phyloP scores from a whole-genome alignment of 2,888 invertebrate genomes.

The Diplolepis rosae region DNA sequence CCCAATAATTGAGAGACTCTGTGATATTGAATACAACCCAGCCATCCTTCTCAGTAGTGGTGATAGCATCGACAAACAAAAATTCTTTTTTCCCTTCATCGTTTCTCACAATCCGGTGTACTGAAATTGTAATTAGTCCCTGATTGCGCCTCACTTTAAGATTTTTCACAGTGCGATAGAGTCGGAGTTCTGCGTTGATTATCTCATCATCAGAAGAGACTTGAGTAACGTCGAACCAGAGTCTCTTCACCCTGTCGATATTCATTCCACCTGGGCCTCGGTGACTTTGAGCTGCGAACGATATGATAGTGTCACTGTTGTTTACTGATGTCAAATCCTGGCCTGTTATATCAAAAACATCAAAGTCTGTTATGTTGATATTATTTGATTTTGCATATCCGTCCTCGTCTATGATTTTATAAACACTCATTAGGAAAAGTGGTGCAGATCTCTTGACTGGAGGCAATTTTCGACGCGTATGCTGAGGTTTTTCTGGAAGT shows the following conservation, averaged over 20 bases:
- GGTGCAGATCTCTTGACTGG: slow-evolving; percentile 35
- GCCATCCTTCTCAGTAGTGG: background rate
- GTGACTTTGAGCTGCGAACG: background rate
- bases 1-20: slow-evolving; percentile 10
- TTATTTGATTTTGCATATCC: background rate
- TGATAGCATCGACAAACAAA: slow-evolving; percentile 12
- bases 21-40: slow-evolving; percentile 39
- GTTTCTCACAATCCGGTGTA: background rate
- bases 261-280: background rate
- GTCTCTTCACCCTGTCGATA: background rate
- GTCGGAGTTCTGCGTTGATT: slow-evolving; percentile 25
- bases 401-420: background rate
- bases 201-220: slow-evolving; percentile 18
- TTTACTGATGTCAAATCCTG: background rate
- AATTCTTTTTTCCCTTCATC: background rate
- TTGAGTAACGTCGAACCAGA: slow-evolving; percentile 36
- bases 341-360: background rate
- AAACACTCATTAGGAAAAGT: background rate
- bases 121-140: background rate
- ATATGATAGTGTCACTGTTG: slow-evolving; percentile 32
- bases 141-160: background rate
- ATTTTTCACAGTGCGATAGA: background rate
- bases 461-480: background rate
- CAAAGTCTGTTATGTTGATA: background rate
- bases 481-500: slow-evolving; percentile 48